These are phyloP conservation scores for Cheumatopsyche charites DNA, from an alignment of 1,140 invertebrate species.

Conservation along the genomic window DNA sequence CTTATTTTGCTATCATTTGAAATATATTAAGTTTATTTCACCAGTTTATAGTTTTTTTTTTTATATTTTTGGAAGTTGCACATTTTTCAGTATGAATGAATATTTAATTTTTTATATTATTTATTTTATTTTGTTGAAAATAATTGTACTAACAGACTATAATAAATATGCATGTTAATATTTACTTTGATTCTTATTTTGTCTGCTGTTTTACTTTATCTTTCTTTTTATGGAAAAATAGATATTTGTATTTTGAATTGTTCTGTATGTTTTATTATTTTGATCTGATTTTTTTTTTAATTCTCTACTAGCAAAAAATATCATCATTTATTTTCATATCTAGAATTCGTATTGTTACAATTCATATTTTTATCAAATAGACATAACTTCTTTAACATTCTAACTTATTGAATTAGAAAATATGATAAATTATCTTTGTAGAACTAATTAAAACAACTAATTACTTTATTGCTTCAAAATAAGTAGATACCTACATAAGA, in stretches of 20 bases:
- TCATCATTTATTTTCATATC: no score
- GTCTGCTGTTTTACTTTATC: no score
- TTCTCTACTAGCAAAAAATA: no score
- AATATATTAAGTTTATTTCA: conserved; percentile 4
- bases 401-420: no score
- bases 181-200: conserved; percentile 1
- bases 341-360: no score
- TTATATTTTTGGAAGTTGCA: not conserved
- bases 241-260: conserved; percentile 1
- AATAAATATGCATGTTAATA: conserved; percentile 25
- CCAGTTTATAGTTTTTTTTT: not conserved
- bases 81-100: conserved; percentile 9
- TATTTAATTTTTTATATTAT: conserved; percentile 22
- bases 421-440: no score
- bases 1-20: conserved; percentile 9
- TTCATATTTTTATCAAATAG: no score
- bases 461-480: no score
- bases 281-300: no score
- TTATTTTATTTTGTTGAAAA: conserved; percentile 10
- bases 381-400: no score
- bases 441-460: no score
- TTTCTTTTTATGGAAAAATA: not conserved
- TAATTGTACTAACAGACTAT: conserved; percentile 25
- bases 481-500: no score
- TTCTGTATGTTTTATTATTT: not conserved